Percentiles rank a stretch among this genome's conserved stretches.
These are phyloP conservation scores for Rana temporaria DNA, from an alignment of 2,113 vertebrate genomes.

Conservation along the genomic window DNA sequence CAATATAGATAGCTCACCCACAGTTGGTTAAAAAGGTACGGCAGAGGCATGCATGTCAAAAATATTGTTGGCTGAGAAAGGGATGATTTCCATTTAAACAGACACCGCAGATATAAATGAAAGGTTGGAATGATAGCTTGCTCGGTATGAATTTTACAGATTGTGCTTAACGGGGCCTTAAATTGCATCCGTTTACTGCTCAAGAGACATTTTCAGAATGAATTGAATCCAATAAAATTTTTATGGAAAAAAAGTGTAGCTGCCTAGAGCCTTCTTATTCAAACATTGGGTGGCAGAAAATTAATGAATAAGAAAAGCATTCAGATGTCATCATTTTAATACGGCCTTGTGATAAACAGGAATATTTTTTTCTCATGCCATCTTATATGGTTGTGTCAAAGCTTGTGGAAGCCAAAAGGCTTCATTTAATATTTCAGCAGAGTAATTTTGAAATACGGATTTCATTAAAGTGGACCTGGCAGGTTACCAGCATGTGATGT, in stretches of 20 bases:
- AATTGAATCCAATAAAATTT: conserved; percentile 70
- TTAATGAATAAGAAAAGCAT: conserved; percentile 63
- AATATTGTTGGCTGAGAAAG: conserved; percentile 45
- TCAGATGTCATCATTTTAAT: conserved; percentile 62
- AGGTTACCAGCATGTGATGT: not conserved
- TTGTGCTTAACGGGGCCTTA: conserved; percentile 71
- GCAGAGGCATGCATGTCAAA: conserved; percentile 34
- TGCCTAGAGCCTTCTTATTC: conserved; percentile 59
- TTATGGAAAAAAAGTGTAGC: conserved; percentile 63
- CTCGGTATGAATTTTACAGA: conserved; percentile 62
- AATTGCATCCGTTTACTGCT: conserved; percentile 72
- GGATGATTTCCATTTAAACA: conserved; percentile 55
- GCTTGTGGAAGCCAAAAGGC: not conserved
- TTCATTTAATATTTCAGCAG: conserved; percentile 39
- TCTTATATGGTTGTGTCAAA: not conserved
- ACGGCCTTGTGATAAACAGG: conserved; percentile 41
- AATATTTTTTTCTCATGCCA: conserved; percentile 28
- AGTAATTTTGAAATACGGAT: conserved; percentile 19
- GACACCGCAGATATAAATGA: conserved; percentile 59
- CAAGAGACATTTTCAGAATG: conserved; percentile 66
- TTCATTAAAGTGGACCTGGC: conserved; percentile 8
- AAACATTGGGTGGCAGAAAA: conserved; percentile 59
- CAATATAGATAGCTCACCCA: conserved; percentile 15
- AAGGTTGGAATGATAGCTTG: conserved; percentile 60
- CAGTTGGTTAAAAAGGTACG: conserved; percentile 43